phyloP scores from a whole-genome alignment of 2,888 invertebrate genomes.

The Notodonta dromedarius region DNA sequence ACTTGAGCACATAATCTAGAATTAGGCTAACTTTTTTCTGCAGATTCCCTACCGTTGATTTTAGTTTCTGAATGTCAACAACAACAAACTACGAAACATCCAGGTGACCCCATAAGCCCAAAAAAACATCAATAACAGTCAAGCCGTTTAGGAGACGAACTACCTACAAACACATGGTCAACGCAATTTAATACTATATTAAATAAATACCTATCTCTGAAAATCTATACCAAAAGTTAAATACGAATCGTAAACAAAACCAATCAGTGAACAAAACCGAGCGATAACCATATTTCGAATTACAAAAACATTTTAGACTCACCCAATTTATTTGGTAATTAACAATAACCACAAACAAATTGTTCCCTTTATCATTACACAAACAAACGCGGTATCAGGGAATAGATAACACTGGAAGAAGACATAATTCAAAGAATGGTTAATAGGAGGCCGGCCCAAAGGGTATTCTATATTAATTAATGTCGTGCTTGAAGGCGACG shows the following conservation, averaged over 20 bases:
- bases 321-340: conserved; percentile 21
- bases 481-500: conserved; percentile 75
- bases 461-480: conserved; percentile 83
- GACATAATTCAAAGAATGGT: conserved; percentile 65
- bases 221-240: background rate
- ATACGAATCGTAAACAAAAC: conserved; percentile 2
- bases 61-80: no score
- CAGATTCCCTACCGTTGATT: no score
- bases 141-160: no score
- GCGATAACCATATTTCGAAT: conserved; percentile 17
- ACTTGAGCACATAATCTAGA: no score
- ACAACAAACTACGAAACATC: no score
- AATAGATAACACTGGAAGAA: conserved; percentile 52
- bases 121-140: no score
- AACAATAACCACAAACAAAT: conserved; percentile 21
- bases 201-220: no score
- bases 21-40: no score
- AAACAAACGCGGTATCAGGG: conserved; percentile 22
- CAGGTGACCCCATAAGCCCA: no score
- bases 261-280: conserved; percentile 8
- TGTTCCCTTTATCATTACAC: conserved; percentile 19
- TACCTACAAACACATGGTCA: no score
- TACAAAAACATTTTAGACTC: conserved; percentile 17
- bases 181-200: no score
- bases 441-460: conserved; percentile 67